Evolutionary conservation across 1,140 invertebrate species (phyloP).

Genomic region (Rhopalosiphum maidis): DNA sequence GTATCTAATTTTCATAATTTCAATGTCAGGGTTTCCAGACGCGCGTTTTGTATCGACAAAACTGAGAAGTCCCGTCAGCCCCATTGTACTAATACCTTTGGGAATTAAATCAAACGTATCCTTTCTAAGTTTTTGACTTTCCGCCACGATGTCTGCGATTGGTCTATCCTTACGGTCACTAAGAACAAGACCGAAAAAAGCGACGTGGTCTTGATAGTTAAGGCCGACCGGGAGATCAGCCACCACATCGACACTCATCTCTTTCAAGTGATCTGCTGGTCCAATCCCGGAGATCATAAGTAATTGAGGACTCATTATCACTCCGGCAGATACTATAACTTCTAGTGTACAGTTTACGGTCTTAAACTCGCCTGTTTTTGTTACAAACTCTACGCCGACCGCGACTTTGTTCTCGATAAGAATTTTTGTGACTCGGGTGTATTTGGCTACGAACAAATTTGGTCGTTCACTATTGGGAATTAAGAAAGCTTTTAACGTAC

Average conservation of each 20-base stretch:
- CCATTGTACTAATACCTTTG: not conserved
- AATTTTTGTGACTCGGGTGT: not conserved
- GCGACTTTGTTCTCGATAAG: not conserved
- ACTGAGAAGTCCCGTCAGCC: not conserved
- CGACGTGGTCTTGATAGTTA: not conserved
- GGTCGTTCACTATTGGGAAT: not conserved
- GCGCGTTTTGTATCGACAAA: not conserved
- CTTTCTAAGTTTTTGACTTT: not conserved
- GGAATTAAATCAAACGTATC: not conserved
- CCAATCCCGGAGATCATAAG: not conserved
- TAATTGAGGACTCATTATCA: not conserved
- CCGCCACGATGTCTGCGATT: not conserved
- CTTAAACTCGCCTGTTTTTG: not conserved
- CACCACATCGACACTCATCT: not conserved
- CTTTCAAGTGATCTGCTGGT: not conserved
- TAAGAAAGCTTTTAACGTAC: not conserved
- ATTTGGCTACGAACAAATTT: not conserved
- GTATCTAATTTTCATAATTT: not conserved
- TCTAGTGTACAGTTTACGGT: not conserved
- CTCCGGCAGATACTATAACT: not conserved
- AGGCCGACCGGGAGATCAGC: not conserved
- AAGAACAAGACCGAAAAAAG: not conserved
- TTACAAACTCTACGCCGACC: not conserved
- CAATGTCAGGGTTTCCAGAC: not conserved
- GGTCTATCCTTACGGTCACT: not conserved